phyloP scores from a whole-genome alignment of 1,140 invertebrate genomes.

The Adelges cooleyi region DNA sequence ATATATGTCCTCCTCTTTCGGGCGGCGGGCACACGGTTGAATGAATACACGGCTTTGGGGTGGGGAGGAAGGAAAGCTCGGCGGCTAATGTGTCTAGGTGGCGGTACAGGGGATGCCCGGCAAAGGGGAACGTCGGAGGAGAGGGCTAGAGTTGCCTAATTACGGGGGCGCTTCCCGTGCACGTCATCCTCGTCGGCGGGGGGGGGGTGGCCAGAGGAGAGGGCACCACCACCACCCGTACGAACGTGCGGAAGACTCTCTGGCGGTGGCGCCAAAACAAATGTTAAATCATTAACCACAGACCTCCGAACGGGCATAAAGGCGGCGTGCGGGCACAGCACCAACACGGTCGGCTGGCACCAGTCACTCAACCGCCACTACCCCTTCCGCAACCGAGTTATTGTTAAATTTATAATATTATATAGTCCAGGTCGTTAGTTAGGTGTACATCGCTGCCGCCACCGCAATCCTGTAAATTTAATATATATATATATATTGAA shows the following conservation, averaged over 20 bases:
- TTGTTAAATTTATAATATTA: no score
- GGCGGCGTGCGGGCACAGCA: background rate
- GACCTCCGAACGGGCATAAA: background rate
- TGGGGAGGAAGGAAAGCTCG: background rate
- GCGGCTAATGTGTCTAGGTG: background rate
- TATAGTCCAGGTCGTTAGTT: no score
- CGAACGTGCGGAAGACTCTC: background rate
- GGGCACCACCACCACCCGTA: background rate
- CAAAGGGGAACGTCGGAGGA: background rate
- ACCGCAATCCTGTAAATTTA: no score
- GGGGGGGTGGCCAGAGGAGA: background rate
- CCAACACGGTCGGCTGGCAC: background rate
- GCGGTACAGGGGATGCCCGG: background rate
- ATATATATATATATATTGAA: no score
- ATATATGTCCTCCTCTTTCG: no score
- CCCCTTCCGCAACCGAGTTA: background rate
- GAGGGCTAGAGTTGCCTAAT: background rate
- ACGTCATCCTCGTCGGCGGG: background rate
- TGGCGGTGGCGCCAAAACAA: conserved; percentile 25
- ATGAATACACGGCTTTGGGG: no score
- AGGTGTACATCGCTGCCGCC: no score
- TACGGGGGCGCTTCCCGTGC: background rate
- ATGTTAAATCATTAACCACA: conserved; percentile 27
- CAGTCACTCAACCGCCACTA: background rate
- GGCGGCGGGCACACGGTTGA: background rate